phyloP scores from a whole-genome alignment of 2,888 invertebrate genomes.

The Hirtodrosophila cameraria region DNA sequence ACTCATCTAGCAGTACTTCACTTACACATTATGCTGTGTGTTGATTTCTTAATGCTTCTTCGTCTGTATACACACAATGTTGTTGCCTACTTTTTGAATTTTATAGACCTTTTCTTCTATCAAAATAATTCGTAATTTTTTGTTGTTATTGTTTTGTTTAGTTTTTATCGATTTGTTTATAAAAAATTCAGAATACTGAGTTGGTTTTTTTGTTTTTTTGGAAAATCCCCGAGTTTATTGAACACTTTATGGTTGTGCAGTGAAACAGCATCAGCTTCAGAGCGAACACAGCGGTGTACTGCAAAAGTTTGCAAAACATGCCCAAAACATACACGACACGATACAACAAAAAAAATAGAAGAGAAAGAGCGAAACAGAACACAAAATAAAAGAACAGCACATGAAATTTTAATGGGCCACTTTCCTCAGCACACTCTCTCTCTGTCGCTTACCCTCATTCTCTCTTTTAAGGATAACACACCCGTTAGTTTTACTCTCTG shows the following conservation, averaged over 20 bases:
- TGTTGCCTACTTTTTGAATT: conserved; percentile 1
- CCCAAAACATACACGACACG: conserved; percentile 28
- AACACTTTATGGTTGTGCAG: conserved; percentile 55
- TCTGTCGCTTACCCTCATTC: background rate
- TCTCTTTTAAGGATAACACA: conserved; percentile 30
- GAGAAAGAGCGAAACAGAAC: too few species aligned
- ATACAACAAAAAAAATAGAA: background rate
- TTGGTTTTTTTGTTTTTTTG: too few species aligned
- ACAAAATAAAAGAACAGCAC: conserved; percentile 52
- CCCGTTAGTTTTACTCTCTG: conserved; percentile 34
- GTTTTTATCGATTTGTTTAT: conserved; percentile 42
- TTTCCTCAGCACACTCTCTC: conserved; percentile 18
- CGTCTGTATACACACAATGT: conserved; percentile 52
- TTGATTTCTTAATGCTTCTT: conserved; percentile 1
- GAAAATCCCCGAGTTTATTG: conserved; percentile 70
- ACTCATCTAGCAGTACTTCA: conserved; percentile 3
- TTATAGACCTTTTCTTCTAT: too few species aligned
- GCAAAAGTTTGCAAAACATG: conserved; percentile 46
- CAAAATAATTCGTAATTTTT: background rate
- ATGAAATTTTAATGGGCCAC: conserved; percentile 47
- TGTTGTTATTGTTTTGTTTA: conserved; percentile 11
- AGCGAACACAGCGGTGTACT: conserved; percentile 41
- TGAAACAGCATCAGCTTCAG: conserved; percentile 46
- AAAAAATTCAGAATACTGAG: conserved; percentile 7
- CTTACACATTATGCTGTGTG: conserved; percentile 52